Evolutionary conservation across 2,888 invertebrate genomes (phyloP), one percentile per base, ranked within the genome.

Genomic region (Diabrotica balteata): DNA sequence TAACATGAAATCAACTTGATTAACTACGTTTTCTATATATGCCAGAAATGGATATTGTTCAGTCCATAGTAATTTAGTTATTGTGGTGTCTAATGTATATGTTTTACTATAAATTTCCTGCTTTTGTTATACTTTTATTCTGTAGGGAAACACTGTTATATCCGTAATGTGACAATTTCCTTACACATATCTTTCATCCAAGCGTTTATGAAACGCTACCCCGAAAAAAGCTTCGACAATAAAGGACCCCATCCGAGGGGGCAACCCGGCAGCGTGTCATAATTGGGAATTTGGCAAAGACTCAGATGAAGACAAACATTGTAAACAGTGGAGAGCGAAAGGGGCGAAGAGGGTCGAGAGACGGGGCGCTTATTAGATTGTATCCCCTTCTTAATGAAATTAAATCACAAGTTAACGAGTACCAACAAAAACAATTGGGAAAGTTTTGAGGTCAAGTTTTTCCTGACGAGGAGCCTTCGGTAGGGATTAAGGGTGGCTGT

Each of bases 251-350:
- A 45, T 17, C 45, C 45, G 55, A 22, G 11, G 45, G 44, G 44
- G 17, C 10, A 44, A 45, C 11, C 55, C 45, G 55, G 45, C 55
- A 57, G 55, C 55, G 67, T 63, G 67, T 63, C 58, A 68, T 68
- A 80, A 79, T 78, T 79, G 78, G 70, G 74, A 77, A 78, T 80
- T 79, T 78, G 75, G 76, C 77, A 73, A 79, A 79, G 79, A 78
- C 76, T 77, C 78, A 78, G 78, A 77, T 74, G 75, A 79, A 80
- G 79, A 80, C 78, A 80, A 80, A 80, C 80, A 79, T 69, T 66
- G 71, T 45, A 42, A 45, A 46, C 10, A 46, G 58, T 49, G 64
- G 58, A 42, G 45, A 44, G 45, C 22, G 57, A 51, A 42, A 52
- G 52, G 52, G 46, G 45, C 7, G 55, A 45, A 45, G 17, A 11